Evolutionary conservation across 35 echinoderm and acorn worm genomes (phyloP).

Genomic region (Apostichopus californicus): DNA sequence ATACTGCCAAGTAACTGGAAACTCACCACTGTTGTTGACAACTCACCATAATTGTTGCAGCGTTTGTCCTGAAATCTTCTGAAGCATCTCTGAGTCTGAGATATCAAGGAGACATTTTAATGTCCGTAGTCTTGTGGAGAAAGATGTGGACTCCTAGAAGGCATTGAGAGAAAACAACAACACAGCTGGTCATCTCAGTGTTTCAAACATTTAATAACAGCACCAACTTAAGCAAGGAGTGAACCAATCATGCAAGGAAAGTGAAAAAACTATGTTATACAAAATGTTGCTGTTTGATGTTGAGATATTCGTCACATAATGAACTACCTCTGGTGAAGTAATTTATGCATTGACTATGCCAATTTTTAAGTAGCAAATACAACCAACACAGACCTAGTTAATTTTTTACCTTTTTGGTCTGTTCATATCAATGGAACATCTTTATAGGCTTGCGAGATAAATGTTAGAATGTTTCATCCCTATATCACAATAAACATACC

Average conservation of each 20-base stretch:
- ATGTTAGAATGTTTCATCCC: too few relatives aligned
- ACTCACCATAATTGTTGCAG: slow-evolving; percentile 69
- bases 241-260: not conserved
- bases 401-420: too few relatives aligned
- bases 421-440: too few relatives aligned
- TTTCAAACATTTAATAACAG: not conserved
- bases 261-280: not conserved
- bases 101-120: slow-evolving; percentile 82
- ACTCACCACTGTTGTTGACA: not conserved
- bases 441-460: too few relatives aligned
- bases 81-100: slow-evolving; percentile 51
- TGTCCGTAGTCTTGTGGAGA: slow-evolving; percentile 54
- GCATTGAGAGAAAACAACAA: not conserved
- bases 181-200: not conserved
- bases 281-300: too few relatives aligned
- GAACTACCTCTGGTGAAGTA: too few relatives aligned
- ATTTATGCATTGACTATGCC: too few relatives aligned
- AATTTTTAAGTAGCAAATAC: too few relatives aligned
- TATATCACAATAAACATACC: not conserved
- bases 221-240: not conserved
- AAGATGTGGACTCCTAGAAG: slow-evolving; percentile 31
- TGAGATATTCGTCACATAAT: too few relatives aligned
- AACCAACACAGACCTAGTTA: too few relatives aligned
- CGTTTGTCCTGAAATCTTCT: slow-evolving; percentile 63
- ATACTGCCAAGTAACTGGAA: too few relatives aligned